phyloP scores from a whole-genome alignment of 2,888 invertebrate species.

The Altica lythri region DNA sequence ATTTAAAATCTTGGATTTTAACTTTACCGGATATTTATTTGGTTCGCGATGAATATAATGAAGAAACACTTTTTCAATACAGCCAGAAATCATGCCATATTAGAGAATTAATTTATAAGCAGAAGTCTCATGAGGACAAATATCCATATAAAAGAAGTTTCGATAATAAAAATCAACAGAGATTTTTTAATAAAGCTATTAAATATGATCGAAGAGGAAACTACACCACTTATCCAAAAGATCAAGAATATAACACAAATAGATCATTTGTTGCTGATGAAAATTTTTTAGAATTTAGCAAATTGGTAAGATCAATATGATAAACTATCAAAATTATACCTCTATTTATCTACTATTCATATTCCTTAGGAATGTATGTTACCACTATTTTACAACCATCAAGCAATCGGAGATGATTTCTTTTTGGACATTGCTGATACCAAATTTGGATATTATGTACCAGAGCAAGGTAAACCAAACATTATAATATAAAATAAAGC shows the following conservation, averaged over 20 bases:
- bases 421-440: conserved; percentile 48
- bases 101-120: conserved; percentile 43
- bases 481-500: not conserved
- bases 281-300: conserved; percentile 41
- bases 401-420: conserved; percentile 48
- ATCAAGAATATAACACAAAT: too few species aligned
- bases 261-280: too few species aligned
- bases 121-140: conserved; percentile 31
- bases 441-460: conserved; percentile 47
- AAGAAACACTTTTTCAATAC: conserved; percentile 43
- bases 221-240: too few species aligned
- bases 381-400: conserved; percentile 47
- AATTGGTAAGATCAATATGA: conserved; percentile 39
- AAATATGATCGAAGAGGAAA: too few species aligned
- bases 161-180: conserved; percentile 5
- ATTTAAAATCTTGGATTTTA: conserved; percentile 42
- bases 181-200: too few species aligned
- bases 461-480: conserved; percentile 39
- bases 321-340: not conserved
- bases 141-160: conserved; percentile 7
- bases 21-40: conserved; percentile 44
- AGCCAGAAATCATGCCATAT: conserved; percentile 44
- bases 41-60: conserved; percentile 36
- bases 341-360: conserved; percentile 1
- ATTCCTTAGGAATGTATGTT: conserved; percentile 45